phyloP scores from a whole-genome alignment of 2,888 invertebrate species.

The Ectobius pallidus region DNA sequence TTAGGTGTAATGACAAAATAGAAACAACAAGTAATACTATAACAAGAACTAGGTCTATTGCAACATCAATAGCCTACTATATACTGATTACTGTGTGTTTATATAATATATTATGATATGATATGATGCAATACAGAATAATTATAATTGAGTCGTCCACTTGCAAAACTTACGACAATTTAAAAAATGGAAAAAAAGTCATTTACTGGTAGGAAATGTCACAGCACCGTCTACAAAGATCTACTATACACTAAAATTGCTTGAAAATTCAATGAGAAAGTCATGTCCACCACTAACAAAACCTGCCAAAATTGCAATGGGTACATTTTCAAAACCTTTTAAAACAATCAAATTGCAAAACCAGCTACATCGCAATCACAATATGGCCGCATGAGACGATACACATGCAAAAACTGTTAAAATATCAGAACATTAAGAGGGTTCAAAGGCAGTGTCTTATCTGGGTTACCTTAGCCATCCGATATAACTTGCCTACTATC shows the following conservation, averaged over 20 bases:
- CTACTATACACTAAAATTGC: neutral
- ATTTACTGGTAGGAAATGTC: neutral
- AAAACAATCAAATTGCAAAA: neutral
- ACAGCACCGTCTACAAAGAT: neutral
- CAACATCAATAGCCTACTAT: too few relatives aligned
- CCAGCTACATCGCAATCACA: neutral
- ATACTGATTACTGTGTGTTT: too few relatives aligned
- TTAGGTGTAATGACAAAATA: too few relatives aligned
- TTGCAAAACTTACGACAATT: neutral
- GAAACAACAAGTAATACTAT: too few relatives aligned
- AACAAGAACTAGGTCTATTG: too few relatives aligned
- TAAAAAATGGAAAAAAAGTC: neutral
- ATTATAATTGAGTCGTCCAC: slow-evolving; percentile 8
- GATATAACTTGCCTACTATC: too few relatives aligned
- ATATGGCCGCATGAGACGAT: neutral
- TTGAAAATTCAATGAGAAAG: neutral
- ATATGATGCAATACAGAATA: too few relatives aligned
- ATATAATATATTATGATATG: too few relatives aligned
- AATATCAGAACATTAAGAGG: slow-evolving; percentile 12
- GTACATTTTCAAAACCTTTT: neutral
- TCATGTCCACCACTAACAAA: slow-evolving; percentile 14
- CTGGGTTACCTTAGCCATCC: too few relatives aligned
- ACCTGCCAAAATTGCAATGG: slow-evolving; percentile 11
- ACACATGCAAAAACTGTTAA: neutral
- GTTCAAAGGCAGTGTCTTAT: too few relatives aligned